Evolutionary conservation across 64 coral and sea anemone species (phyloP), one percentile per base, ranked within the genome.

Genomic region (Montipora capricornis): DNA sequence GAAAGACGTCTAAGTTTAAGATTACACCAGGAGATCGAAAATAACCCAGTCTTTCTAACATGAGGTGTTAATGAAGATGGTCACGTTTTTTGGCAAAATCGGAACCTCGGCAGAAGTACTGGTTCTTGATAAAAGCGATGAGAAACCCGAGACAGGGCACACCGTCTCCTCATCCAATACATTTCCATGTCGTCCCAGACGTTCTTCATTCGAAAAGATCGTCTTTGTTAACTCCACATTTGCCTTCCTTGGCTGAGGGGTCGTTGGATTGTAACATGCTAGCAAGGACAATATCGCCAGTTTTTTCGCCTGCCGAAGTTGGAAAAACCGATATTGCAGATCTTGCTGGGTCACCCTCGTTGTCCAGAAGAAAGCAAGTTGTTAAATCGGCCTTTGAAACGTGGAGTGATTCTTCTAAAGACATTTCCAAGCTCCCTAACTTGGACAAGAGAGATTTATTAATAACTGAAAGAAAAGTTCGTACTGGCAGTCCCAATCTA

Each of bases 251-350:
- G 66, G 15, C 15, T 8, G 82, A 86, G 82, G 62, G 64, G 20
- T 86, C 82, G 1, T n/a, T 48, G 64, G 66, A 86, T 8, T 48
- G 82, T 68, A 83, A 83, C 12, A 24, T 16, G 44, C 64, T 70
- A 59, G 20, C 64, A 86, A 86, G 15, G 47, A 73, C 66, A 13
- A n/a, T 50, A 22, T 50, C 82, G 50, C 82, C 66, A 4, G 82
- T 47, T 12, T 86, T 86, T 86, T 49, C 62, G 46, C 29, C 45
- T 0, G 47, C 62, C 50, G 82, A 86, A 50, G 44, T 12, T 0
- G 82, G 64, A 69, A 86, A 46, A 86, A 48, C 82, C 61, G 82
- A 86, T 1, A 86, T 86, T 22, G 9, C 71, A 49, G 82, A 68
- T 26, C 82, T 86, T 20, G 64, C n/a, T 20, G 66, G 47, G 8